A percentile compares a stretch with the other conserved stretches of the same genome.
These are phyloP conservation scores for Halocynthia aurantium DNA, from an alignment of 23 tunicate genomes.

Conservation along the genomic window DNA sequence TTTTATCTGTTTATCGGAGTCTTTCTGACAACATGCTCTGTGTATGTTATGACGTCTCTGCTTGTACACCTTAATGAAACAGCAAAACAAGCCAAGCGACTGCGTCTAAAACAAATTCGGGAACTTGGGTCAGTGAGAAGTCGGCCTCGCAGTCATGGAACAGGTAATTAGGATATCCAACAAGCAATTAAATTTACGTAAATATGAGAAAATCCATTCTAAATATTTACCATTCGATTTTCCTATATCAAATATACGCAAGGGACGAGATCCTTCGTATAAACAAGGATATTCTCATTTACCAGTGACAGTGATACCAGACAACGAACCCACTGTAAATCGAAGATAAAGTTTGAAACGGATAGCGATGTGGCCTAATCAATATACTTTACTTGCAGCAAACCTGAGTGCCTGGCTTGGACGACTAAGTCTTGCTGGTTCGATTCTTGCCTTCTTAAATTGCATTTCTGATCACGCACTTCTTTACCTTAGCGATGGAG, in stretches of 20 bases:
- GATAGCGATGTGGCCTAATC: not conserved
- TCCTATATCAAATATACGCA: too few relatives aligned
- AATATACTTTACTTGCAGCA: conserved; percentile 7
- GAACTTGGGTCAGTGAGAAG: not conserved
- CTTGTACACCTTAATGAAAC: conserved; percentile 15
- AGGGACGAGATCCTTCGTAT: too few relatives aligned
- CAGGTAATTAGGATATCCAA: not conserved
- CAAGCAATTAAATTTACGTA: too few relatives aligned
- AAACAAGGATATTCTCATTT: too few relatives aligned
- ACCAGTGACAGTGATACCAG: too few relatives aligned
- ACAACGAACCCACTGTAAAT: too few relatives aligned
- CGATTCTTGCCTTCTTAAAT: conserved; percentile 52
- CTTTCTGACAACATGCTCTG: conserved; percentile 17
- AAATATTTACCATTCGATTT: too few relatives aligned
- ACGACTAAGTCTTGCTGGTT: conserved; percentile 37
- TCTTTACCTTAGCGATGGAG: conserved; percentile 14
- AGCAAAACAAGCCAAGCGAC: conserved; percentile 8
- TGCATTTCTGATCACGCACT: conserved; percentile 48
- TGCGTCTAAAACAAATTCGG: not conserved
- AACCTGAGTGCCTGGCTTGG: conserved; percentile 35
- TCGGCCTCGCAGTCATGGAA: not conserved
- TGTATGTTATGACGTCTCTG: conserved; percentile 28
- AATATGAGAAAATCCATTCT: too few relatives aligned
- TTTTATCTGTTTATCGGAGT: conserved; percentile 24
- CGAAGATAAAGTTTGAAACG: too few relatives aligned